Base-by-base conservation (phyloP, 2,888 invertebrate species). In the Agrochola macilenta region DNA sequence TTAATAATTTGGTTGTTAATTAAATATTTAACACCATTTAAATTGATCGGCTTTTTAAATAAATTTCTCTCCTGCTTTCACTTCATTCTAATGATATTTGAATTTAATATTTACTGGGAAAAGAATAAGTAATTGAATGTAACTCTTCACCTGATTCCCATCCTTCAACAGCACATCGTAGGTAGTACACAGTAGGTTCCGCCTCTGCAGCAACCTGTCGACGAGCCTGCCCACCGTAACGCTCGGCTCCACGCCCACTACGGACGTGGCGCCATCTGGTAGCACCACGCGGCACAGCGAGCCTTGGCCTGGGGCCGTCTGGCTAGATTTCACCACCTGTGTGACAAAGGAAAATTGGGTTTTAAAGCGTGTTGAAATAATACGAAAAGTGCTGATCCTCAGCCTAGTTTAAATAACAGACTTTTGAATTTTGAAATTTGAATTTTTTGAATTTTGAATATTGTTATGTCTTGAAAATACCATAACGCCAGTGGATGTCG, bases 181-280 rank as follows among this genome's bases (percentile, higher is more conserved):
- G 83, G 98, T 98, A 82, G 97, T 97, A 93, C 98, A 98, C 74
- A 97, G 95, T 65, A 99, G 97, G 84, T 98, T 98, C 84, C 99
- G 97, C 91, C 99, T 98, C 92, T 98, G 98, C 90, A 99, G 97
- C 83, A 99, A 97, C 78, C 98, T 97, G 85, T 98, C 98, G 43
- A 99, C 98, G 75, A 99, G 97, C 84, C 98, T 97, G 79, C 98
- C 97, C 78, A 99, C 98, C 0, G 98, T 98, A 93, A 98, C 98
- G 49, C 97, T 97, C 35, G 98, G 96, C 88, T 98, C 98, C 68
- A 98, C 98, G 88, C 98, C 98, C 79, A 99, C 98, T 87, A 99
- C 99, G 1, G 99, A 99, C 5, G 99, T 99, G 78, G 99, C 99
- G 69, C 98, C 98, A 95, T 99, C 99, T 3, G 98, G 98, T 81